Evolutionary conservation across 1,140 invertebrate species (phyloP), one percentile per base, ranked within the genome.

Genomic region (Achatina immaculata): DNA sequence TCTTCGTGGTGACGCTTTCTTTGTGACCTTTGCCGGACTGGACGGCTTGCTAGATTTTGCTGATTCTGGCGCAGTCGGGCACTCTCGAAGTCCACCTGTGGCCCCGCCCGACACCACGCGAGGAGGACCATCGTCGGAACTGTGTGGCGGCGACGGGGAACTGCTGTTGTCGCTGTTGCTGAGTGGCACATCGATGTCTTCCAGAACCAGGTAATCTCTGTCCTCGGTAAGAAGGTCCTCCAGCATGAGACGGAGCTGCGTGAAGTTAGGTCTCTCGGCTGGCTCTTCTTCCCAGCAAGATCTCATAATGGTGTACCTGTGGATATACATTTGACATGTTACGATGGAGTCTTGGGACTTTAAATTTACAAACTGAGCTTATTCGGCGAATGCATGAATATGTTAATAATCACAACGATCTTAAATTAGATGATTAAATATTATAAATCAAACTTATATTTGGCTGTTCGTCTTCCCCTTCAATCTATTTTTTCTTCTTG

Each of bases 241-340:
- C 34, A 95, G 90, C 87, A 95, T 96, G 43, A 87, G 55, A 45
- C 89, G 83, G 11, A 91, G 85, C 80, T 94, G 93, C 68, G 94
- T 94, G 89, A 97, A 97, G 34, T 94, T 95, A 16, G 96, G 96
- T 65, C 96, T 92, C 81, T 94, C 93, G 81, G 94, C 94, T 0
- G 95, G 94, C 83, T 93, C 92, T 82, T 94, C 95, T 83, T 93
- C 93, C 96, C 96, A 97, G 90, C 96, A 96, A 84, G 94, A 92
- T 48, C 94, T 88, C 92, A 97, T 95, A 36, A 96, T 90, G 73
- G 94, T 91, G 90, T 95, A 95, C 58, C 95, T 96, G 85, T n/a
- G 92, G 90, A 74, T 81, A 80, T 4, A 81, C n/a, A n/a, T n/a
- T n/a, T n/a, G n/a, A n/a, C n/a, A n/a, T n/a, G n/a, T n/a, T 62